phyloP scores from a whole-genome alignment of 2,888 invertebrate species.

The Apocheima hispidaria region DNA sequence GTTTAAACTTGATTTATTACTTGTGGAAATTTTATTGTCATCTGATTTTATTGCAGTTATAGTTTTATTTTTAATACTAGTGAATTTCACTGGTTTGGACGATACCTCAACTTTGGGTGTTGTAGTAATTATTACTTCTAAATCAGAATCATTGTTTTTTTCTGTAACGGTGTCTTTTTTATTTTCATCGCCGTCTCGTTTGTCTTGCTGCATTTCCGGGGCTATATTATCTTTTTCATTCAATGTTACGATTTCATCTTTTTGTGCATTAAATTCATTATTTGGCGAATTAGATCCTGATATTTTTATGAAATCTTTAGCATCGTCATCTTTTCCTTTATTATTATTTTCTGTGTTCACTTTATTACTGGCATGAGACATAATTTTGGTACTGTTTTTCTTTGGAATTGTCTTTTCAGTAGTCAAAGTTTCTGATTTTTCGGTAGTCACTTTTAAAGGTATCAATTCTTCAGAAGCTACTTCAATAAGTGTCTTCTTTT shows the following conservation, averaged over 20 bases:
- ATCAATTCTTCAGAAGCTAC: slow-evolving; percentile 14
- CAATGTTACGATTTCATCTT: slow-evolving; percentile 26
- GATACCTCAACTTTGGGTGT: slow-evolving; percentile 33
- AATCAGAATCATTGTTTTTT: slow-evolving; percentile 4
- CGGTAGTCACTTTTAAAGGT: slow-evolving; percentile 30
- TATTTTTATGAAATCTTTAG: slow-evolving; percentile 54
- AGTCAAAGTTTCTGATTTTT: slow-evolving; percentile 15
- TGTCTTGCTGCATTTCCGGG: slow-evolving; percentile 19
- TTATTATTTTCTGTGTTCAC: slow-evolving; percentile 34
- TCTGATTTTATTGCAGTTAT: slow-evolving; percentile 35
- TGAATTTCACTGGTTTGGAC: slow-evolving; percentile 28
- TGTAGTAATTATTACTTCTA: slow-evolving; percentile 29
- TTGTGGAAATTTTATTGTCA: slow-evolving; percentile 46
- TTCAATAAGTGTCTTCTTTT: slow-evolving; percentile 10
- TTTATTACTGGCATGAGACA: slow-evolving; percentile 33
- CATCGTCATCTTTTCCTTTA: slow-evolving; percentile 30
- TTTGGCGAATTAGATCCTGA: slow-evolving; percentile 43
- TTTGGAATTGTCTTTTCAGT: slow-evolving; percentile 34
- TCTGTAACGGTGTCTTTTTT: slow-evolving; percentile 19
- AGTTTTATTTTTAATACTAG: slow-evolving; percentile 35
- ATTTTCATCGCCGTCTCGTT: slow-evolving; percentile 35
- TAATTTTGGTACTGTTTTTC: slow-evolving; percentile 30
- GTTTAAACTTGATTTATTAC: slow-evolving; percentile 35
- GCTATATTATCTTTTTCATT: slow-evolving; percentile 25
- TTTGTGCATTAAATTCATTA: slow-evolving; percentile 19